Evolutionary conservation across 2,113 vertebrate species (phyloP).

Genomic region (Hippopotamus amphibius): DNA sequence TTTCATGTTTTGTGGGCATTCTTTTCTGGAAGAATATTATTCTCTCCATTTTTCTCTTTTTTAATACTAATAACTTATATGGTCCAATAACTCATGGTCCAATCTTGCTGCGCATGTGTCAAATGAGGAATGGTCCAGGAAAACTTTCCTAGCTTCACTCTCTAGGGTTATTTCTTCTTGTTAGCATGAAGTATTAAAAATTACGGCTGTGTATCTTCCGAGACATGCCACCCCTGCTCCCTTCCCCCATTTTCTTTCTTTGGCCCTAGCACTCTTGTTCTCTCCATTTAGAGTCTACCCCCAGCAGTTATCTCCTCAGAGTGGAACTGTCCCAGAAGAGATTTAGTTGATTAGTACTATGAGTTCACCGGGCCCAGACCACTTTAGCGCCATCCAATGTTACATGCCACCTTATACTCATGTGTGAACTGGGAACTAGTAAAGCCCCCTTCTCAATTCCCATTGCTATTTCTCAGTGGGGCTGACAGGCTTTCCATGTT

Average conservation of each 20-base stretch:
- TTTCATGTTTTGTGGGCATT: not conserved
- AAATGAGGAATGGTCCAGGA: not conserved
- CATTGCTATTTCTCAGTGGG: not conserved
- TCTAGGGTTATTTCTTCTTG: not conserved
- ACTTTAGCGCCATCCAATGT: not conserved
- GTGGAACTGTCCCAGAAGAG: not conserved
- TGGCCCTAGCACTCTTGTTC: not conserved
- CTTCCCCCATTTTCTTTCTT: not conserved
- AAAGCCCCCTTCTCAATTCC: not conserved
- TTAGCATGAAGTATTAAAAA: not conserved
- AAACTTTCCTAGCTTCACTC: not conserved
- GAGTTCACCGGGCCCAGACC: not conserved
- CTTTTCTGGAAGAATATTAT: constrained; percentile 8
- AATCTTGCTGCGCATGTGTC: not conserved
- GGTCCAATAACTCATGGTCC: not conserved
- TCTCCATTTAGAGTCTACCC: not conserved
- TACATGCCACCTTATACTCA: not conserved
- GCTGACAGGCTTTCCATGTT: not conserved
- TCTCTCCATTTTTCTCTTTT: not conserved
- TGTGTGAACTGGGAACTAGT: not conserved
- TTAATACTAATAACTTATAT: not conserved
- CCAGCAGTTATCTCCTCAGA: not conserved
- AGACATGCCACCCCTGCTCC: not conserved
- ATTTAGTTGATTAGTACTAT: not conserved
- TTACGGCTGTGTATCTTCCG: not conserved